Conservation (phyloP, 2,797 vertebrate species). For the Paguma larvata region DNA sequence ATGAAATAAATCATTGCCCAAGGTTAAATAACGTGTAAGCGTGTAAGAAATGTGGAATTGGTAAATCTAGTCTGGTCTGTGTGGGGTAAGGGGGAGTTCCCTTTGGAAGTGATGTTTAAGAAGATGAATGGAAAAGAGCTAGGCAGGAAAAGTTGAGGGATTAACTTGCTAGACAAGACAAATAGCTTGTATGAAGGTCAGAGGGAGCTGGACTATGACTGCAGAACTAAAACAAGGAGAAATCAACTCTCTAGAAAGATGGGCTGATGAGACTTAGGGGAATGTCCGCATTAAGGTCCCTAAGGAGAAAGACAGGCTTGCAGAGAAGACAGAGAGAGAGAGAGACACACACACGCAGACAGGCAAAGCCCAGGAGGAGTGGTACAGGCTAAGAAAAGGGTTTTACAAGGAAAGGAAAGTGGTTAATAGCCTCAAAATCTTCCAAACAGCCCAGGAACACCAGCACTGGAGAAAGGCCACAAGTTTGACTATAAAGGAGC, state of each 20-base stretch:
- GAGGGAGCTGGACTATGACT: background rate
- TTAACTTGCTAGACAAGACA: background rate
- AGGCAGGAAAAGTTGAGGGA: background rate
- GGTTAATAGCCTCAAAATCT: background rate
- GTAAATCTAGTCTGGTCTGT: background rate
- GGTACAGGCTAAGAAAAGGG: background rate
- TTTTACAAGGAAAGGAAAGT: conserved; percentile 42
- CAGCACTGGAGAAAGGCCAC: background rate
- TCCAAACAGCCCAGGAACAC: background rate
- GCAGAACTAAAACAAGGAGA: background rate
- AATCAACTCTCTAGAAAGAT: background rate
- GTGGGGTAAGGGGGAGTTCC: background rate
- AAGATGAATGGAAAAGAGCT: background rate
- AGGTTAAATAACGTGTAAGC: background rate
- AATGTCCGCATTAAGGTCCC: background rate
- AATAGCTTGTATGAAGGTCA: background rate
- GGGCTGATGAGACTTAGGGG: background rate
- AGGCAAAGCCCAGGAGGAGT: background rate
- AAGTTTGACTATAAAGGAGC: background rate
- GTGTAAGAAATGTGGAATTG: background rate
- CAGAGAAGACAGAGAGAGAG: background rate
- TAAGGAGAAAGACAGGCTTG: background rate
- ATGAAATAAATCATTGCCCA: background rate
- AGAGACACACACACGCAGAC: too few relatives aligned
- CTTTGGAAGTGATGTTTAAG: background rate